Percentiles rank a stretch among this genome's conserved stretches.
phyloP scores from a whole-genome alignment of 1,140 invertebrate species.

The Cydia strobilella region DNA sequence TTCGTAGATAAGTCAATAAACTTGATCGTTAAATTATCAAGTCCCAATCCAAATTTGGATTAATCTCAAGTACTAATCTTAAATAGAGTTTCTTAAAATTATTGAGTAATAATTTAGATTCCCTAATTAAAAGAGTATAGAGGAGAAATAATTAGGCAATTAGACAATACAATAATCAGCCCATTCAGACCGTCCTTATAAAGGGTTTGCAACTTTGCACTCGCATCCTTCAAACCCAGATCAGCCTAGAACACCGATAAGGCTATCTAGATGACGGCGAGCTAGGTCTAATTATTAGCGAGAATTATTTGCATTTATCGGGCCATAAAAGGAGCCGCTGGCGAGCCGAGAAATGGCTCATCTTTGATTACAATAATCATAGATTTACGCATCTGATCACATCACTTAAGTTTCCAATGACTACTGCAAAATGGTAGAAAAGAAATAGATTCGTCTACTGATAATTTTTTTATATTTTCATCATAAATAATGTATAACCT shows the following conservation, averaged over 20 bases:
- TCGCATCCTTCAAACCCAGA: conserved; percentile 6
- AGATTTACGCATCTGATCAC: neutral
- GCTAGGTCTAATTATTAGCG: conserved; percentile 20
- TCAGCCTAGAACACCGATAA: neutral
- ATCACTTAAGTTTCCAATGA: too few species aligned
- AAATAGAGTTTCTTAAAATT: too few species aligned
- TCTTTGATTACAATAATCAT: neutral
- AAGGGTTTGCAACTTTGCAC: neutral
- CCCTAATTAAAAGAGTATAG: neutral
- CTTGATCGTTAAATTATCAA: too few species aligned
- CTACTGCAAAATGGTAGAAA: too few species aligned
- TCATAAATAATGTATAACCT: too few species aligned
- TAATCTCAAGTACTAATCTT: too few species aligned
- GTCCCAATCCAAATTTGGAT: too few species aligned
- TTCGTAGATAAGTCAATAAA: too few species aligned
- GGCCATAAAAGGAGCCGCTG: conserved; percentile 21
- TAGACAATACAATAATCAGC: neutral
- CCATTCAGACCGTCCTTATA: neutral
- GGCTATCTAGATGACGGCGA: conserved; percentile 1
- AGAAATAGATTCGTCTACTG: too few species aligned
- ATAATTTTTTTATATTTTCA: too few species aligned
- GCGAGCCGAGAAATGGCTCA: conserved; percentile 8
- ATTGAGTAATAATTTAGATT: neutral
- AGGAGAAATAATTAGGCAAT: neutral
- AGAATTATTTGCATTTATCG: conserved; percentile 22